Base-by-base conservation (phyloP, 2,888 invertebrate genomes). In the Operophtera brumata region DNA sequence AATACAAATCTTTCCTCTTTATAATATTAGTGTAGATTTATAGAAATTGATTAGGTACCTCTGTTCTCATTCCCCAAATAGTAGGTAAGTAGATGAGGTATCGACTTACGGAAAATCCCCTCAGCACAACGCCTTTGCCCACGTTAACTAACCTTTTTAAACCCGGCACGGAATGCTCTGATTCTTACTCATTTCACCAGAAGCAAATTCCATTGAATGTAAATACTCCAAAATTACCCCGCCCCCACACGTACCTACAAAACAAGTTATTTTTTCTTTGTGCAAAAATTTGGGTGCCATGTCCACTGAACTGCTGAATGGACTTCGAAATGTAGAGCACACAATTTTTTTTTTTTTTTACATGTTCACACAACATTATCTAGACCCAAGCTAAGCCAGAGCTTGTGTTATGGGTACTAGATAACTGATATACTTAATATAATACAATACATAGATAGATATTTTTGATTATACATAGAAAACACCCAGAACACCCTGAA, bases 151-250 rank as follows among this genome's bases (percentile, higher is more conserved):
- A 65, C 41, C 62, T 65, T 65, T 67, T 66, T 62, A 56, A 69
- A 61, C 64, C 61, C 65, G 28, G 55, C 55, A 57, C 70, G 58
- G 69, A 71, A 86, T 86, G 75, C 76, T 75, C 79, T 49, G 57
- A 65, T 66, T 78, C 69, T 85, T 84, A 84, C 80, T 86, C 85
- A 86, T 75, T 77, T 71, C 54, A 78, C 80, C 86, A 84, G 84
- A 84, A 73, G 65, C 80, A 62, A 77, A 85, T 85, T 84, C 84
- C 80, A 67, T 55, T 71, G 72, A 73, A 73, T 76, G 80, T 77
- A 80, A 78, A 81, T 80, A 83, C 69, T 69, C 69, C 69, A 58
- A 77, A 75, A 81, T 80, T 79, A 77, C 61, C 52, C 54, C 79
- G 72, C 82, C 83, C 77, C 82, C 78, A 70, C 67, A 54, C 64